Evolutionary conservation across 2,113 vertebrate genomes (phyloP).

Genomic region (Laticauda colubrina): DNA sequence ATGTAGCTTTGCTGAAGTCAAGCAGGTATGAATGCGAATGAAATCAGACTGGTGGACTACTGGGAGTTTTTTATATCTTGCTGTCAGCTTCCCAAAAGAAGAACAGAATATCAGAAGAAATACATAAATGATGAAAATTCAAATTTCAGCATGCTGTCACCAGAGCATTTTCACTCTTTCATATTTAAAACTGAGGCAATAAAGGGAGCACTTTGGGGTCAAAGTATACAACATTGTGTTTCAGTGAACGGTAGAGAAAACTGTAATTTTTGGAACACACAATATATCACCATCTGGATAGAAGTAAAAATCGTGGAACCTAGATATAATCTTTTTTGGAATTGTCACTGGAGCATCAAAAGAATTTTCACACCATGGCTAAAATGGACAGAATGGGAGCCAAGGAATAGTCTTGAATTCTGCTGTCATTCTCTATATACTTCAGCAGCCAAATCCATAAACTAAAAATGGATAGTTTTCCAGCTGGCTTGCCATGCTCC

Average conservation of each 20-base stretch:
- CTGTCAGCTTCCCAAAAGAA: not conserved
- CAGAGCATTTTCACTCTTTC: not conserved
- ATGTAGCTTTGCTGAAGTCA: not conserved
- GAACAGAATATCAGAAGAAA: not conserved
- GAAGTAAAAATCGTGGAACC: not conserved
- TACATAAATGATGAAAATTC: not conserved
- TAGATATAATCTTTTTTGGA: not conserved
- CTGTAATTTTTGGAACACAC: constrained; percentile 8
- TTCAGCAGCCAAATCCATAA: not conserved
- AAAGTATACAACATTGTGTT: not conserved
- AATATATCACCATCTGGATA: constrained; percentile 8
- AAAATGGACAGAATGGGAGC: not conserved
- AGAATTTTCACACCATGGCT: not conserved
- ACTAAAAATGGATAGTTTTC: not conserved
- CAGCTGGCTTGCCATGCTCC: not conserved
- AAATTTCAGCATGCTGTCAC: not conserved
- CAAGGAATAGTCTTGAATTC: not conserved
- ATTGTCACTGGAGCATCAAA: not conserved
- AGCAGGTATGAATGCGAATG: not conserved
- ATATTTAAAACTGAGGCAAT: not conserved
- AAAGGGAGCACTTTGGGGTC: not conserved
- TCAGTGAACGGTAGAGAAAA: not conserved
- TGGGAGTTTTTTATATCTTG: not conserved
- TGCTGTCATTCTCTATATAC: not conserved
- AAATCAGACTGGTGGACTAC: not conserved